phyloP scores from a whole-genome alignment of 2,797 vertebrate species.

The Carcharodon carcharias region DNA sequence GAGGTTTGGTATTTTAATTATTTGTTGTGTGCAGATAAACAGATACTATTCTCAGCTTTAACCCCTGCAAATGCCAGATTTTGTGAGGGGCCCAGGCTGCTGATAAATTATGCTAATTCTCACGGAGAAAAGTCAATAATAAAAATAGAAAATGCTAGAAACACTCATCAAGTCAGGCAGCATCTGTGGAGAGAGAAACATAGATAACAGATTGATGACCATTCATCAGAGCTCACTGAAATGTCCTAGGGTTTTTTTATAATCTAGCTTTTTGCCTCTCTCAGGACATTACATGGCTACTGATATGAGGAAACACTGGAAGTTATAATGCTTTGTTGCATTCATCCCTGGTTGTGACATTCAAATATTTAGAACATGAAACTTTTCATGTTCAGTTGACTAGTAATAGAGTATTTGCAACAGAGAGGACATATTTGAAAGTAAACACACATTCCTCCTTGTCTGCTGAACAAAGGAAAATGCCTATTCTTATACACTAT shows the following conservation, averaged over 20 bases:
- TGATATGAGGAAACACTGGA: background rate
- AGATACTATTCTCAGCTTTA: background rate
- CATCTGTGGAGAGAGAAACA: background rate
- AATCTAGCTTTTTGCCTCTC: background rate
- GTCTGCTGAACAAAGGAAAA: background rate
- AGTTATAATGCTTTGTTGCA: background rate
- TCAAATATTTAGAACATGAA: background rate
- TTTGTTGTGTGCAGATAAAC: background rate
- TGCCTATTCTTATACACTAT: background rate
- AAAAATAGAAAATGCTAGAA: background rate
- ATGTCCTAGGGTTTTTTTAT: background rate
- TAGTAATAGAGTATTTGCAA: background rate
- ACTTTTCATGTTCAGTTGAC: background rate
- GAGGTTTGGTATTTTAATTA: background rate
- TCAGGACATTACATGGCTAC: background rate
- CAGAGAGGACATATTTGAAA: background rate
- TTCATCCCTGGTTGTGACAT: background rate
- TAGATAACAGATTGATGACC: background rate
- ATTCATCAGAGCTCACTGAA: background rate
- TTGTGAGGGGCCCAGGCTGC: background rate
- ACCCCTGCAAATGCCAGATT: background rate
- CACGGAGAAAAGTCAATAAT: background rate
- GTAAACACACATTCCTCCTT: background rate
- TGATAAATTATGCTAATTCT: background rate
- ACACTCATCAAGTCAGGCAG: background rate